Percentiles rank a stretch among this genome's conserved stretches.
phyloP scores from a whole-genome alignment of 2,113 vertebrate species.

The Mobula birostris region DNA sequence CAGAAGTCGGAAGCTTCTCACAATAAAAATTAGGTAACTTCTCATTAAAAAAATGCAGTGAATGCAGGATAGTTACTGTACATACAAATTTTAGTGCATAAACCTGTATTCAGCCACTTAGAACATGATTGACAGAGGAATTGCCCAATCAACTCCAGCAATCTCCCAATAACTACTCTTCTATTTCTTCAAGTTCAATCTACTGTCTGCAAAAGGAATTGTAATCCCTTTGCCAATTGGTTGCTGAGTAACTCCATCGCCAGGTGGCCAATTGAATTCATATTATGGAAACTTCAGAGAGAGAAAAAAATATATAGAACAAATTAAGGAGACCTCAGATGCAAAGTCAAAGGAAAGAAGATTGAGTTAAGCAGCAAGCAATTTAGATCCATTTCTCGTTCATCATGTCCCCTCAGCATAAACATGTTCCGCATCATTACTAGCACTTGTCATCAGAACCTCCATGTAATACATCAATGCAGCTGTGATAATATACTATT shows the following conservation, averaged over 20 bases:
- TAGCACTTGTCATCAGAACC: constrained; percentile 21
- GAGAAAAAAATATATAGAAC: background rate
- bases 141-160: too few relatives aligned
- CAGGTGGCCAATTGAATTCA: background rate
- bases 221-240: background rate
- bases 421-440: constrained; percentile 16
- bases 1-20: too few relatives aligned
- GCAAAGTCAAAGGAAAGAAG: background rate
- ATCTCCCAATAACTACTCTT: too few relatives aligned
- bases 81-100: too few relatives aligned
- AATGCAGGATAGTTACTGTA: too few relatives aligned
- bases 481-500: constrained; percentile 4
- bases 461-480: constrained; percentile 21
- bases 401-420: background rate
- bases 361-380: background rate
- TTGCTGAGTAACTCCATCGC: background rate
- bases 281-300: background rate
- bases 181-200: too few relatives aligned
- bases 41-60: too few relatives aligned
- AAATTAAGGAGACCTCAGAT: background rate
- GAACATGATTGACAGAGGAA: too few relatives aligned
- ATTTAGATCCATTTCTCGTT: background rate
- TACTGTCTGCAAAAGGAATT: too few relatives aligned
- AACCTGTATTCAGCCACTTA: too few relatives aligned
- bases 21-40: too few relatives aligned